Evolutionary conservation across 2,113 vertebrate species (phyloP), one percentile per base, ranked within the genome.

Genomic region (Scomber scombrus): DNA sequence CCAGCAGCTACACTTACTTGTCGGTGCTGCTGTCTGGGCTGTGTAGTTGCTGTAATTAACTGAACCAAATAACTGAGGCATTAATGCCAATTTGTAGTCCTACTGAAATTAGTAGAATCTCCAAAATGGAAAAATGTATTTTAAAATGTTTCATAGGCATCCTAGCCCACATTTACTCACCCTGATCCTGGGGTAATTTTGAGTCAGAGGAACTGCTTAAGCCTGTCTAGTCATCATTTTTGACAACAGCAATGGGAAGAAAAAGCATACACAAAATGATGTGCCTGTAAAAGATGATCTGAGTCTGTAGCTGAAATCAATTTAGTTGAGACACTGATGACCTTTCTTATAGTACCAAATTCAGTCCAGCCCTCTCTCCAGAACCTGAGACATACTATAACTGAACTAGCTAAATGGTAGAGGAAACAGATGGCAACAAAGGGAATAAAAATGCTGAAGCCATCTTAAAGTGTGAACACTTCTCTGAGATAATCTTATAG

Each of bases 161-260:
- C 34, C 54, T 21, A 12, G 84, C 60, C 69, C 51, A 79, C 71
- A 61, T 13, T 13, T 55, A 14, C 76, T 88, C 51, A 61, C 70
- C 71, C 78, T 88, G 71, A 89, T 66, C 63, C 72, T 23, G 16
- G 31, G 63, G 86, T 78, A 82, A 92, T 87, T 68, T 68, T 85
- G 86, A 90, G 69, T 72, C 65, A 55, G 31, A 72, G 12, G 16
- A 58, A 63, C 64, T 68, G 34, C 75, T 70, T 80, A 60, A 67
- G 72, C 60, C 63, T 62, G 73, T 74, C 69, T 65, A 40, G 21
- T 91, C 78, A 88, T 87, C 86, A 82, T 50, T 80, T 80, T 82
- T 58, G 50, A 46, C 8, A 11, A 31, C 14, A 11, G 23, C 23
- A 23, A 23, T 23, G 23, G 3, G 23, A 23, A 23, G 29, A 71